Base-by-base conservation (phyloP, 2,888 invertebrate genomes). In the Polietes domitor region DNA sequence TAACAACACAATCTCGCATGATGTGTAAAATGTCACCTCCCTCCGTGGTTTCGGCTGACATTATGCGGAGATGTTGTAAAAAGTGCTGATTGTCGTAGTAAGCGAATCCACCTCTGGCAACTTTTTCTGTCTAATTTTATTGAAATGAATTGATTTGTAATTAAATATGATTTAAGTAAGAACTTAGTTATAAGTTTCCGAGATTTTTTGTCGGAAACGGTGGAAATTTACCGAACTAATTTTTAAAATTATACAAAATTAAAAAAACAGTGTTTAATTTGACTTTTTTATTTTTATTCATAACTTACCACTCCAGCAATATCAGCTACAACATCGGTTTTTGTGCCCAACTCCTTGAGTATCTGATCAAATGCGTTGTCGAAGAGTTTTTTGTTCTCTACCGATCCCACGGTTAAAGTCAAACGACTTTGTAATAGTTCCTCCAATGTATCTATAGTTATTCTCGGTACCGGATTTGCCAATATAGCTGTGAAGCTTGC, bases 401-500 rank as follows among this genome's bases (percentile, higher is more conserved):
- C 93, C 0, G 95, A 95, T 95, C 96, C 96, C 0, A 96, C 95
- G 0, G 96, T 95, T 82, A 95, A 94, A 1, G 93, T 93, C 5
- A 97, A 93, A 85, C 93, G 93, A 86, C 95, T 96, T 70, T 94
- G 93, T 0, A 94, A 94, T 0, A 97, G 90, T 88, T 96, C 94
- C 87, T 94, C 92, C 43, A 97, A 89, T 0, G 96, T 96, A 88
- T 97, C 96, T 50, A 97, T 96, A 0, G 96, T 96, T 9, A 97
- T 94, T 87, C 97, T 95, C 12, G 95, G 95, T 0, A 95, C 93
- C 28, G 97, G 97, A 90, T 95, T 96, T 0, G 97, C 96, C 65
- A 97, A 92, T 74, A 96, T 96, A 0, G 97, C 97, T 0, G 97
- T 97, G 94, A 97, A 95, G 87, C 96, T 97, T 0, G 97, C 97